Conservation (phyloP, 2,113 vertebrate genomes). For the Lontra canadensis region DNA sequence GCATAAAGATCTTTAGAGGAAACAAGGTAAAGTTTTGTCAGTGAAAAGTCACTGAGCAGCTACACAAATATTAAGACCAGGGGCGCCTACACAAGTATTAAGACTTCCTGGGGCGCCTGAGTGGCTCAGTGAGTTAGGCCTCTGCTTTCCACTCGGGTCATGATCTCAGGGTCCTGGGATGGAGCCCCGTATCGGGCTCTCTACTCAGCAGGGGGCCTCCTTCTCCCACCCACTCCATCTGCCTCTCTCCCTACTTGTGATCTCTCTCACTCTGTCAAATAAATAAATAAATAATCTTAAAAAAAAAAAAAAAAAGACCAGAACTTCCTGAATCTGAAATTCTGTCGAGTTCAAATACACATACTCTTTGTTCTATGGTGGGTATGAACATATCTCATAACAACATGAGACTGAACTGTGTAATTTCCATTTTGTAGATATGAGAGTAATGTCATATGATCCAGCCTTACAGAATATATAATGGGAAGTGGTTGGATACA, state of each 20-base stretch:
- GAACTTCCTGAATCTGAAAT: not conserved
- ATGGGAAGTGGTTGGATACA: not conserved
- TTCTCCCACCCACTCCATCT: too few relatives aligned
- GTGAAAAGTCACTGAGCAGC: not conserved
- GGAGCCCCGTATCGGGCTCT: too few relatives aligned
- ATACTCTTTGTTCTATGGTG: fast-evolving
- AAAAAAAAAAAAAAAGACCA: too few relatives aligned
- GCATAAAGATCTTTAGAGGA: not conserved
- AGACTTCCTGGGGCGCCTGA: not conserved
- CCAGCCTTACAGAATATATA: not conserved
- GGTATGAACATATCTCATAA: not conserved
- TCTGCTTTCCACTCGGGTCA: too few relatives aligned
- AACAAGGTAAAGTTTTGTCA: not conserved
- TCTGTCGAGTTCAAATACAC: not conserved
- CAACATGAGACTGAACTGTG: not conserved
- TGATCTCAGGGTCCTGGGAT: too few relatives aligned
- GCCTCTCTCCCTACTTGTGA: too few relatives aligned
- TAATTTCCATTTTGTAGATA: not conserved
- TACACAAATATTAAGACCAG: not conserved
- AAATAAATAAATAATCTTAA: too few relatives aligned
- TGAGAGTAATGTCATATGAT: not conserved
- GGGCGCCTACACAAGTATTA: not conserved
- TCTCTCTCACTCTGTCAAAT: too few relatives aligned
- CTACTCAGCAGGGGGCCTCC: too few relatives aligned
- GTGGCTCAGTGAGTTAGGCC: too few relatives aligned